Conservation (phyloP, 1,140 invertebrate genomes). For the Asobara japonica region DNA sequence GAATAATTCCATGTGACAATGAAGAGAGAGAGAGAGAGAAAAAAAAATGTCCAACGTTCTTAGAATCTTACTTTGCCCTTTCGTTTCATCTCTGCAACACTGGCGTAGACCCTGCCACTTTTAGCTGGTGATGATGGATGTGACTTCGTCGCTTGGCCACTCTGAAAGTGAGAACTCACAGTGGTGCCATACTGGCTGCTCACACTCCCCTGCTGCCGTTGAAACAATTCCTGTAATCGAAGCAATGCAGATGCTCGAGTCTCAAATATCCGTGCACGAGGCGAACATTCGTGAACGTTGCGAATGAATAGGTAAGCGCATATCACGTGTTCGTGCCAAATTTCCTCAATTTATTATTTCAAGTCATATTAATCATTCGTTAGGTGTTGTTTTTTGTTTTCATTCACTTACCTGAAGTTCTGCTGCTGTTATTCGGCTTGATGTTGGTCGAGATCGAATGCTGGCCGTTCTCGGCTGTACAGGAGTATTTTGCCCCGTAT, state of each 20-base stretch:
- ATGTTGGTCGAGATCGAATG: conserved; percentile 85
- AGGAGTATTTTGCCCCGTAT: conserved; percentile 66
- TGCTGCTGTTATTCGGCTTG: conserved; percentile 86
- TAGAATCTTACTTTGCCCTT: conserved; percentile 74
- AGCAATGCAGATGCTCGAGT: conserved; percentile 41
- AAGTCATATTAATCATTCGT: conserved; percentile 6
- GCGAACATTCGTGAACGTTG: conserved; percentile 34
- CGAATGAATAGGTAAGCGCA: conserved; percentile 27
- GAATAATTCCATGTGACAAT: not conserved
- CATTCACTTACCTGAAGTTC: conserved; percentile 75
- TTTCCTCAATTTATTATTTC: conserved; percentile 13
- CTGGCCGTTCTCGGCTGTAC: conserved; percentile 84
- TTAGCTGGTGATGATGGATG: conserved; percentile 74
- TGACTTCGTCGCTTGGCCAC: conserved; percentile 70
- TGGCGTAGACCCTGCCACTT: conserved; percentile 84
- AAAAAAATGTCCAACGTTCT: conserved; percentile 23
- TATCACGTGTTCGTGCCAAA: conserved; percentile 29
- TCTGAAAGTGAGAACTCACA: conserved; percentile 79
- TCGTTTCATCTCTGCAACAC: conserved; percentile 94
- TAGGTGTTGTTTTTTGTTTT: conserved; percentile 21
- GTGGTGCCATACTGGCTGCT: conserved; percentile 67
- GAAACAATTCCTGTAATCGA: conserved; percentile 79
- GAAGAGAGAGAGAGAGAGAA: not conserved
- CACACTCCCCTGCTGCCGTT: conserved; percentile 75
- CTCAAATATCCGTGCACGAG: conserved; percentile 32